Evolutionary conservation across 2,113 vertebrate species (phyloP).

Genomic region (Montifringilla adamsi): DNA sequence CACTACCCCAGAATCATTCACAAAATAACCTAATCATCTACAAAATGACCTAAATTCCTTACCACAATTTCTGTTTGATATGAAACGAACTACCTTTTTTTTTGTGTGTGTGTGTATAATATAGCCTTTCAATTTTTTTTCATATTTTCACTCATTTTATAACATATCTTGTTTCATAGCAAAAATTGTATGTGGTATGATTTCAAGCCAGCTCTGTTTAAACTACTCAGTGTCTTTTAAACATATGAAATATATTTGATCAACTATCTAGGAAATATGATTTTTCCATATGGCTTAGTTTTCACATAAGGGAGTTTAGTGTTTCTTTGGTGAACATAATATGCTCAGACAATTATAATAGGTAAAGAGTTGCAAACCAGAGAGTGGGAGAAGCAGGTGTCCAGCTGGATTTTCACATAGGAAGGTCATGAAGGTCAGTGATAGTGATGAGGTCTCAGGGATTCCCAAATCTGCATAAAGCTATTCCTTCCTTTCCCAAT

Average conservation of each 20-base stretch:
- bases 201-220: conserved; percentile 24
- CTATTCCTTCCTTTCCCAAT: conserved; percentile 34
- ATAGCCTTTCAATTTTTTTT: not conserved
- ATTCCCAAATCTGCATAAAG: conserved; percentile 30
- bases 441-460: conserved; percentile 36
- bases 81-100: not conserved
- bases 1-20: not conserved
- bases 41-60: not conserved
- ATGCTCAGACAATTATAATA: conserved; percentile 38
- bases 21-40: not conserved
- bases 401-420: conserved; percentile 40
- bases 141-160: not conserved
- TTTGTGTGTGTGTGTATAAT: not conserved
- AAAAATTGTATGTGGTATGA: conserved; percentile 23
- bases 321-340: conserved; percentile 46
- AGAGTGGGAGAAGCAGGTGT: conserved; percentile 44
- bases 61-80: not conserved
- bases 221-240: conserved; percentile 32
- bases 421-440: conserved; percentile 16
- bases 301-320: conserved; percentile 42
- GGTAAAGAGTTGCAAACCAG: conserved; percentile 55
- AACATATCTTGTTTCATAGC: conserved; percentile 35
- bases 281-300: conserved; percentile 65
- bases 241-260: conserved; percentile 56
- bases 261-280: conserved; percentile 28